Percentiles rank a stretch among this genome's conserved stretches.
Evolutionary conservation across 1,140 invertebrate species (phyloP).

Genomic region (Drosophila parabipectinata): DNA sequence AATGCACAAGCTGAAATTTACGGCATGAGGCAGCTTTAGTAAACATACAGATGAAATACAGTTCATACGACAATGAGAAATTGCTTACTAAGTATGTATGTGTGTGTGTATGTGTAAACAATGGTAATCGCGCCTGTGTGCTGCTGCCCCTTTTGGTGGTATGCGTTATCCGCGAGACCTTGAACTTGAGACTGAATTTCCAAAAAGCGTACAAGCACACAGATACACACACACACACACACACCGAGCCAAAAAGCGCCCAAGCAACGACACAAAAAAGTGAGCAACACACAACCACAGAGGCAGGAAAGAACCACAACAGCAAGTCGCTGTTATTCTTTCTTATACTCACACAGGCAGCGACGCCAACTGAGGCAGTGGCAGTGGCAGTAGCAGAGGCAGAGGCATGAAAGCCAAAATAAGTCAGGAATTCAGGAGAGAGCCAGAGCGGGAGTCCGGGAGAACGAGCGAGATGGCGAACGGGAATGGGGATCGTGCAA

Average conservation of each 20-base stretch:
- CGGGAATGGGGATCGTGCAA: constrained; percentile 47
- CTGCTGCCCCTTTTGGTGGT: constrained; percentile 28
- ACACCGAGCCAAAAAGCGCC: constrained; percentile 14
- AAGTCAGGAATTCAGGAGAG: constrained; percentile 68
- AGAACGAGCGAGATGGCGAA: constrained; percentile 13
- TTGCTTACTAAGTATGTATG: constrained; percentile 33
- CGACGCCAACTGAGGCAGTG: constrained; percentile 7
- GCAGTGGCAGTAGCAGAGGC: constrained; percentile 25
- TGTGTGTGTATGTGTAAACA: constrained; percentile 27
- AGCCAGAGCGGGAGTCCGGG: constrained; percentile 14
- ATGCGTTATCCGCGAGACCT: constrained; percentile 80
- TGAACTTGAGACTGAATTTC: constrained; percentile 84
- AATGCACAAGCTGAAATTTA: constrained; percentile 49
- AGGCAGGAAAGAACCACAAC: constrained; percentile 54
- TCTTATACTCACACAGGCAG: constrained; percentile 14
- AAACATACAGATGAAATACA: constrained; percentile 43
- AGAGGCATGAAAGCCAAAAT: constrained; percentile 77
- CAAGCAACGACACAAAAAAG: constrained; percentile 34
- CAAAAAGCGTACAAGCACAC: constrained; percentile 75
- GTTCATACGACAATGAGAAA: constrained; percentile 53
- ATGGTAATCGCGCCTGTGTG: constrained; percentile 36
- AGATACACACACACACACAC: constrained; percentile 34
- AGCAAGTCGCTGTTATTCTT: constrained; percentile 43
- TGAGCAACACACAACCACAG: constrained; percentile 28
- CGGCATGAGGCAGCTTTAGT: constrained; percentile 35